Evolutionary conservation across 2,888 invertebrate genomes (phyloP).

Genomic region (Alloplasta piceator): DNA sequence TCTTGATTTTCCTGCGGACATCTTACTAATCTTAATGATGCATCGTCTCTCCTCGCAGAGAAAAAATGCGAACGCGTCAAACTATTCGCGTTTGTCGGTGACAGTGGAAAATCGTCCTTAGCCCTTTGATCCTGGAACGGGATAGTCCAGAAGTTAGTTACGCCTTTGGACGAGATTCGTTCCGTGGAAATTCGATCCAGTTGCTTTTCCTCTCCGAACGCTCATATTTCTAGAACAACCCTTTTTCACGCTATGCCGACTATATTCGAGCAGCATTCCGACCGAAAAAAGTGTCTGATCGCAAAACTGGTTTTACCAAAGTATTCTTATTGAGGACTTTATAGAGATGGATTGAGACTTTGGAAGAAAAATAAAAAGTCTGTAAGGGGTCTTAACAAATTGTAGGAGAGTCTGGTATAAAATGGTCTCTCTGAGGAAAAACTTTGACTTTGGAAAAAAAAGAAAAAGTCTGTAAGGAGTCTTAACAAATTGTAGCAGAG

Average conservation of each 20-base stretch:
- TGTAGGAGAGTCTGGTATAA: no score
- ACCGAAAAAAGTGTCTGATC: no score
- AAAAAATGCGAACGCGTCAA: neutral
- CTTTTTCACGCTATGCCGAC: conserved; percentile 65
- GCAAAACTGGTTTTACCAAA: no score
- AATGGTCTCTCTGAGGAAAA: no score
- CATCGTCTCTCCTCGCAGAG: conserved; percentile 43
- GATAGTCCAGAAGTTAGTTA: conserved; percentile 70
- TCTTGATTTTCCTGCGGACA: conserved; percentile 26
- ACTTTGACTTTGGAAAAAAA: no score
- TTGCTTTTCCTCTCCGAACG: conserved; percentile 2
- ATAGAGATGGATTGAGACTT: no score
- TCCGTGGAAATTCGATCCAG: conserved; percentile 69
- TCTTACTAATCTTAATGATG: conserved; percentile 24
- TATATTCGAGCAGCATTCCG: no score
- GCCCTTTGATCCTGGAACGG: conserved; percentile 58
- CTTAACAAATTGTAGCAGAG: no score
- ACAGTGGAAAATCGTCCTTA: neutral
- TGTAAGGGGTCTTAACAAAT: no score
- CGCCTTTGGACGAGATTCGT: conserved; percentile 78
- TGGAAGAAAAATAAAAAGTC: no score
- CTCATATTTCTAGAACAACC: conserved; percentile 66
- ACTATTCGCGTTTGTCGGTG: conserved; percentile 44
- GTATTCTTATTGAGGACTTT: no score
- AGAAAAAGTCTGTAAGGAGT: no score